A percentile compares a stretch with the other conserved stretches of the same genome.
Conservation (phyloP, 1,140 invertebrate species). For the Bradysia coprophila region DNA sequence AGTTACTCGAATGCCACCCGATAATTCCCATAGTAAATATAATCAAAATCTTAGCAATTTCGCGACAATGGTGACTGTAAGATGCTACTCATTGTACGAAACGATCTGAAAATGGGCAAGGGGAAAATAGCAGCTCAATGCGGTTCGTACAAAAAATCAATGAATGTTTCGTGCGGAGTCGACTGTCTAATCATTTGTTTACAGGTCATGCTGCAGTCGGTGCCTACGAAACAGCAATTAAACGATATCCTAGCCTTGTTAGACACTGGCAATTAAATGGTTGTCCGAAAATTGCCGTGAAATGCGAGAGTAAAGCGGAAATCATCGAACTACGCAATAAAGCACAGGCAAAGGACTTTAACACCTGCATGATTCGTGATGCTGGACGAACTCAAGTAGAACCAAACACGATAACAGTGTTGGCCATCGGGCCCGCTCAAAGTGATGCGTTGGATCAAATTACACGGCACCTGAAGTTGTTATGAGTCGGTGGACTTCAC, state of each 20-base stretch:
- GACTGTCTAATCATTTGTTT: too few relatives aligned
- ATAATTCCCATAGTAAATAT: too few relatives aligned
- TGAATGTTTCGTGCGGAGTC: too few relatives aligned
- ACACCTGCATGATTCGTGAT: conserved; percentile 60
- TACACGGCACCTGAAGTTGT: conserved; percentile 74
- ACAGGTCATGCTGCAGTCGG: conserved; percentile 74
- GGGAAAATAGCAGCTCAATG: conserved; percentile 89
- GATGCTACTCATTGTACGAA: conserved; percentile 71
- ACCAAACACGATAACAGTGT: conserved; percentile 67
- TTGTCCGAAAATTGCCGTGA: conserved; percentile 68
- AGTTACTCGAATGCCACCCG: too few relatives aligned
- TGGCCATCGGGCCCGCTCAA: conserved; percentile 77
- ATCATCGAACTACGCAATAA: conserved; percentile 40
- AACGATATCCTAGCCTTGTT: conserved; percentile 38
- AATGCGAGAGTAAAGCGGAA: conserved; percentile 46
- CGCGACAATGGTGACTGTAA: conserved; percentile 38
- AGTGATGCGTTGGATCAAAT: conserved; percentile 55
- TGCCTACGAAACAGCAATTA: conserved; percentile 49
- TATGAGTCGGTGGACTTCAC: conserved; percentile 34
- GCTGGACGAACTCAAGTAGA: conserved; percentile 82
- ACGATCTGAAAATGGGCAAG: conserved; percentile 85
- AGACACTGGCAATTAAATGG: conserved; percentile 57
- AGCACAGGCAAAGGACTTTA: conserved; percentile 46
- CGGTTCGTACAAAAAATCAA: too few relatives aligned
- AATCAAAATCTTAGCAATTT: conserved; percentile 8